Evolutionary conservation across 2,888 invertebrate species (phyloP), one percentile per base, ranked within the genome.

Genomic region (Oeneis ivallda): DNA sequence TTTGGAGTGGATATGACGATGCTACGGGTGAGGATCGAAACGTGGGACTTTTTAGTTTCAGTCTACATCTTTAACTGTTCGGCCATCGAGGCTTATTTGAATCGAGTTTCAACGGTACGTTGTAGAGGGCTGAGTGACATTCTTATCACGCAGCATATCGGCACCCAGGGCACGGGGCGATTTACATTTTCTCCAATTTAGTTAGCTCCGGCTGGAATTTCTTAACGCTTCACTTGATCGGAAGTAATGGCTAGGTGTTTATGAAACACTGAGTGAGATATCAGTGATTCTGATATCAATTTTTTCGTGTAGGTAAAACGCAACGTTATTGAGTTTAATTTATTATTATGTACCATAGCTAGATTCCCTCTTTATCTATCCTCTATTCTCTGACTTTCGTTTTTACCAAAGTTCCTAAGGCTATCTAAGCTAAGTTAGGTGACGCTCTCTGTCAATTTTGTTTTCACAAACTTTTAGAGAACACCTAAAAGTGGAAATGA

Each of bases 111-210:
- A 43, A 39, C 66, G 64, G 68, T 69, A 71, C 1, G 7, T 54
- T 60, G 39, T 37, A 64, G 52, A 58, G 58, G 64, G 47, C 54
- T 63, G 76, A 73, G 75, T 71, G 74, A 77, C 76, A 86, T 86
- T 85, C 85, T 69, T 72, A 78, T 83, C 85, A 86, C 86, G 86
- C 65, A 70, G 67, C 56, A 67, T 73, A 77, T 88, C 80, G 71
- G 76, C 69, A 86, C 72, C 71, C 88, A 17, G 69, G 71, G 74
- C 89, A 89, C 88, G 87, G 70, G 78, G 65, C 79, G 76, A 88
- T 89, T 86, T 87, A 86, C 86, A 88, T 89, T 89, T 87, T 83
- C 84, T 89, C 88, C 89, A 89, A 89, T 88, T 89, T 89, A 84
- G 81, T 79, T 77, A 78, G 79, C 79, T 79, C 72, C 76, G 79